Percentiles rank a stretch among this genome's conserved stretches.
phyloP scores from a whole-genome alignment of 2,888 invertebrate species.

The Candidula unifasciata region DNA sequence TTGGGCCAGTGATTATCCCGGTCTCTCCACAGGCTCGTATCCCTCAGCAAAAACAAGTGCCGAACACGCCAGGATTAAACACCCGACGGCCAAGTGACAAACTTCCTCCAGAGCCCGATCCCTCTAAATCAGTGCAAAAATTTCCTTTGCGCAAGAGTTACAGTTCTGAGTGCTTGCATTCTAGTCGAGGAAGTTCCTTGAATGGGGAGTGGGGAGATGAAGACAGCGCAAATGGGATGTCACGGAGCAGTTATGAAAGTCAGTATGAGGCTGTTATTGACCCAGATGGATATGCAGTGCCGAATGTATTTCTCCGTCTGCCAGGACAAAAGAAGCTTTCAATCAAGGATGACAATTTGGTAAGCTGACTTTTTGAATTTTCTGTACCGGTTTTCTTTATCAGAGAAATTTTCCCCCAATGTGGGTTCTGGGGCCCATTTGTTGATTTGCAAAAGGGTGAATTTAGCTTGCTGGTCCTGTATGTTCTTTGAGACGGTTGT shows the following conservation, averaged over 20 bases:
- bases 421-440: too few species aligned
- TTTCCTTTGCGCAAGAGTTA: slow-evolving; percentile 64
- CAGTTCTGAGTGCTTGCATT: slow-evolving; percentile 69
- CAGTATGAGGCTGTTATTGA: slow-evolving; percentile 69
- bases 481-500: too few species aligned
- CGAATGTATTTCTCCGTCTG: slow-evolving; percentile 58
- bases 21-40: slow-evolving; percentile 13
- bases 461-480: too few species aligned
- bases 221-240: background rate
- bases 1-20: slow-evolving; percentile 46
- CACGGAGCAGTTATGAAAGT: slow-evolving; percentile 47
- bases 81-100: slow-evolving; percentile 48
- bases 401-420: too few species aligned
- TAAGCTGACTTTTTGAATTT: slow-evolving; percentile 9
- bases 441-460: too few species aligned
- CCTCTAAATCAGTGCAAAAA: slow-evolving; percentile 29
- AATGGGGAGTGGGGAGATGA: slow-evolving; percentile 42
- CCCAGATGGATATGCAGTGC: slow-evolving; percentile 70
- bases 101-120: slow-evolving; percentile 49
- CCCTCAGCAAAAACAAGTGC: background rate
- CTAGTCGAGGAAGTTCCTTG: slow-evolving; percentile 60
- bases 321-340: slow-evolving; percentile 22
- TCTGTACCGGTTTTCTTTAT: too few species aligned
- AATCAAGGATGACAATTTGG: slow-evolving; percentile 25
- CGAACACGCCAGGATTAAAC: slow-evolving; percentile 8